Evolutionary conservation across 1,140 invertebrate species (phyloP).

Genomic region (Sarcophaga peregrina): DNA sequence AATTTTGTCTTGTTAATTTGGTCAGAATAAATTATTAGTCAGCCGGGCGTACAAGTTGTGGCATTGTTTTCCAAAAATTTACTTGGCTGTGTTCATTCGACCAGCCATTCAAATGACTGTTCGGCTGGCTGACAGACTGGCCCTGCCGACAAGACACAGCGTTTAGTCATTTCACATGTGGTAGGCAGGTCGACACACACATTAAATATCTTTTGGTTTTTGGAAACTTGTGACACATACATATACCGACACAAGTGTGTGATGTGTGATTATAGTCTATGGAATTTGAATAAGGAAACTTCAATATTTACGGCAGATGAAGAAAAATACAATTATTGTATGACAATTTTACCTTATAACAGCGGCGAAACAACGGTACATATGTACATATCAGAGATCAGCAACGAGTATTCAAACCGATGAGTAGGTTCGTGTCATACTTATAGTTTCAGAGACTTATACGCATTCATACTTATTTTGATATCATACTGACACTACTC

Average conservation of each 20-base stretch:
- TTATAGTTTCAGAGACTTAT: too few relatives aligned
- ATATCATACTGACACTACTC: too few relatives aligned
- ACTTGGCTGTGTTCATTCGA: background rate
- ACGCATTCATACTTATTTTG: too few relatives aligned
- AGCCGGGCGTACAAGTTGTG: background rate
- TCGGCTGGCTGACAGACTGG: background rate
- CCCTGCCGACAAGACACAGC: background rate
- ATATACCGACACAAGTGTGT: background rate
- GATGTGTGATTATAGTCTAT: background rate
- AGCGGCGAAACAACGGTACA: too few relatives aligned
- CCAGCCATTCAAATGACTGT: background rate
- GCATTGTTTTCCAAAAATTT: conserved; percentile 16
- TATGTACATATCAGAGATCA: too few relatives aligned
- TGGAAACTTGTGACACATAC: background rate
- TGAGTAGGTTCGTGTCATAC: too few relatives aligned
- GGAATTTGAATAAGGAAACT: background rate
- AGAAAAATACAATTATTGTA: too few relatives aligned
- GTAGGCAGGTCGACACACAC: background rate
- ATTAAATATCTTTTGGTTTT: background rate
- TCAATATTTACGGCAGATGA: too few relatives aligned
- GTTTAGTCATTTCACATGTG: conserved; percentile 1
- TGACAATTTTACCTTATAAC: too few relatives aligned
- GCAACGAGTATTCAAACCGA: too few relatives aligned
- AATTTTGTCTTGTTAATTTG: conserved; percentile 26
- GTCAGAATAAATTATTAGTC: conserved; percentile 36